Percentiles rank a stretch among this genome's conserved stretches.
Evolutionary conservation across 2,113 vertebrate species (phyloP).

Genomic region (Tachuris rubrigastra): DNA sequence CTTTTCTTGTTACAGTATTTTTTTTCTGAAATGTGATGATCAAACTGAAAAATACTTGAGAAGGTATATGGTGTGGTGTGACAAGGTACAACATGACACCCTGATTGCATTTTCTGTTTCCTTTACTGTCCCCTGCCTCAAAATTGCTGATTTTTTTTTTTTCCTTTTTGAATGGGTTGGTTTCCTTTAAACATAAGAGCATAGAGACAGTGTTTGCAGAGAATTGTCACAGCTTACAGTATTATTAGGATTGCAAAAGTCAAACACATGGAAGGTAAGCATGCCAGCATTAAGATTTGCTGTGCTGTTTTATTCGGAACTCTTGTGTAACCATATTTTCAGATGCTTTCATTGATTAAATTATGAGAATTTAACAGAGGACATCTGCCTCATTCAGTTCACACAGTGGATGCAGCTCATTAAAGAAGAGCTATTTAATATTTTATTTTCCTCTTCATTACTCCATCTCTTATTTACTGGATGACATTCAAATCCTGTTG

Average conservation of each 20-base stretch:
- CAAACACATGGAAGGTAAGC: not conserved
- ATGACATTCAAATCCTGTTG: conserved; percentile 29
- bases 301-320: not conserved
- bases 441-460: conserved; percentile 24
- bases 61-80: not conserved
- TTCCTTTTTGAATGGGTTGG: not conserved
- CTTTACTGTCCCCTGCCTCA: not conserved
- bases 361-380: not conserved
- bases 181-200: not conserved
- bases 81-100: not conserved
- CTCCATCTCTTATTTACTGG: conserved; percentile 6
- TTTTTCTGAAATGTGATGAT: not conserved
- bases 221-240: not conserved
- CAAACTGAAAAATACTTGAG: not conserved
- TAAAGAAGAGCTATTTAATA: conserved; percentile 36
- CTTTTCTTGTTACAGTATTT: not conserved
- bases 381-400: conserved; percentile 43
- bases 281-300: conserved; percentile 11
- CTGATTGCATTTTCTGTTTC: not conserved
- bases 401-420: conserved; percentile 31
- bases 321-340: not conserved
- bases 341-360: conserved; percentile 30
- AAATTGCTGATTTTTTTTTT: not conserved
- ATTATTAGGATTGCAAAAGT: not conserved
- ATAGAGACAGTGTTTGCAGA: not conserved